Evolutionary conservation across 1,140 invertebrate genomes (phyloP).

Genomic region (Dryas iulia): DNA sequence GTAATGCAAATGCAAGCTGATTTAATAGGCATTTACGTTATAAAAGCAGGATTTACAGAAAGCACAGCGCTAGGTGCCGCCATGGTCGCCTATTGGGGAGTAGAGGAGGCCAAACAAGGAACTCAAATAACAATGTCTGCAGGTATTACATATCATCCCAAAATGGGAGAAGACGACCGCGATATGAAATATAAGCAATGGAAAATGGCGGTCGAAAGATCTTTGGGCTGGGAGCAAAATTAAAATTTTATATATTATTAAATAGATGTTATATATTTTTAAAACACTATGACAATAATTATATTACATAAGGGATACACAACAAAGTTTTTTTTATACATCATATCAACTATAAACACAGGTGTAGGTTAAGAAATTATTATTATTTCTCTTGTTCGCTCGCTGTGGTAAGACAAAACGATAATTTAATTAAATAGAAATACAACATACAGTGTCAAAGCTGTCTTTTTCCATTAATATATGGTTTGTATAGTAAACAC

Average conservation of each 20-base stretch:
- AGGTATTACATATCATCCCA: slow-evolving; percentile 84
- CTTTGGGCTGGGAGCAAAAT: slow-evolving; percentile 87
- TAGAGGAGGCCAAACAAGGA: slow-evolving; percentile 77
- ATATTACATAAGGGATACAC: not conserved
- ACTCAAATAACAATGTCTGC: slow-evolving; percentile 73
- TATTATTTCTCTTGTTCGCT: no score
- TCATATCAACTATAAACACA: no score
- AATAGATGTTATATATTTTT: not conserved
- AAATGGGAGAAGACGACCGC: slow-evolving; percentile 85
- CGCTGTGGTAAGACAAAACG: no score
- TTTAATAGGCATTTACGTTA: slow-evolving; percentile 81
- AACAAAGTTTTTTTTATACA: not conserved
- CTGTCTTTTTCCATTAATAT: no score
- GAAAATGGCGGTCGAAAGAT: slow-evolving; percentile 92
- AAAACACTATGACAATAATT: not conserved
- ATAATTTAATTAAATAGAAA: no score
- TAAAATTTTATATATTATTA: slow-evolving; percentile 25
- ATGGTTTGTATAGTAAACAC: no score
- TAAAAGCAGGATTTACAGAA: slow-evolving; percentile 90
- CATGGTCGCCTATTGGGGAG: slow-evolving; percentile 87
- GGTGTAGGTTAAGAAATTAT: no score
- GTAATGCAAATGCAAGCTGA: slow-evolving; percentile 89
- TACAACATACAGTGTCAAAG: no score
- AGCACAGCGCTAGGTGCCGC: slow-evolving; percentile 92
- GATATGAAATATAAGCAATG: slow-evolving; percentile 88